Percentiles rank a stretch among this genome's conserved stretches.
phyloP scores from a whole-genome alignment of 2,888 invertebrate species.

The Drosophila pseudotakahashii region DNA sequence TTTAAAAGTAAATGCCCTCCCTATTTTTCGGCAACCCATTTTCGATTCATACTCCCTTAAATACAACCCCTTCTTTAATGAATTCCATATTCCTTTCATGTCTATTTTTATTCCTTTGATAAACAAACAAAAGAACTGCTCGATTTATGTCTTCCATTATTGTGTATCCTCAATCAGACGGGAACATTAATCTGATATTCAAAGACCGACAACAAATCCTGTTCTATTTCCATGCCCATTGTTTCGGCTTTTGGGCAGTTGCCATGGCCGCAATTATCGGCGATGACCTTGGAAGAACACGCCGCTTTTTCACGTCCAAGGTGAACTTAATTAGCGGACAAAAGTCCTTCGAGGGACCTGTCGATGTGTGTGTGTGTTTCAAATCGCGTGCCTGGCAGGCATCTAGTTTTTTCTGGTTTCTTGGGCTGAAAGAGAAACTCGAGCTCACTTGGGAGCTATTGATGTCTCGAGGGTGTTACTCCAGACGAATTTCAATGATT shows the following conservation, averaged over 20 bases:
- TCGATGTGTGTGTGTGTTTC: constrained; percentile 12
- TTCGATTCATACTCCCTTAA: neutral
- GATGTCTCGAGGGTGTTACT: constrained; percentile 4
- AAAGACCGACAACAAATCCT: constrained; percentile 1
- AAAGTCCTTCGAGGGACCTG: constrained; percentile 43
- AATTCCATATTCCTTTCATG: neutral
- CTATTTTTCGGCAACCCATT: neutral
- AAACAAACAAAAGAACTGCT: constrained; percentile 4
- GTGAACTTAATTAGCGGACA: constrained; percentile 73
- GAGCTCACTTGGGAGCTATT: constrained; percentile 20
- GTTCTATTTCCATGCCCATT: constrained; percentile 23
- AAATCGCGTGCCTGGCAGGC: constrained; percentile 64
- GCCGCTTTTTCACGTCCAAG: constrained; percentile 56
- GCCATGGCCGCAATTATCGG: constrained; percentile 62
- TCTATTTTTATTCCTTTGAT: constrained; percentile 23
- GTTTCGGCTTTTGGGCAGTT: constrained; percentile 35
- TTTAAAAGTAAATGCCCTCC: neutral
- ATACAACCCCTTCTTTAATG: neutral
- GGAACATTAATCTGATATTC: constrained; percentile 10
- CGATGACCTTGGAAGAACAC: constrained; percentile 66
- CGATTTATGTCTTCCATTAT: constrained; percentile 22
- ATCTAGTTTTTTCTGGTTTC: constrained; percentile 35
- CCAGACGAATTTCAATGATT: neutral
- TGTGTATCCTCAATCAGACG: constrained; percentile 12
- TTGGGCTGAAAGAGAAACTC: constrained; percentile 18